phyloP scores from a whole-genome alignment of 2,797 vertebrate species.

The Acanthurus lineatus region DNA sequence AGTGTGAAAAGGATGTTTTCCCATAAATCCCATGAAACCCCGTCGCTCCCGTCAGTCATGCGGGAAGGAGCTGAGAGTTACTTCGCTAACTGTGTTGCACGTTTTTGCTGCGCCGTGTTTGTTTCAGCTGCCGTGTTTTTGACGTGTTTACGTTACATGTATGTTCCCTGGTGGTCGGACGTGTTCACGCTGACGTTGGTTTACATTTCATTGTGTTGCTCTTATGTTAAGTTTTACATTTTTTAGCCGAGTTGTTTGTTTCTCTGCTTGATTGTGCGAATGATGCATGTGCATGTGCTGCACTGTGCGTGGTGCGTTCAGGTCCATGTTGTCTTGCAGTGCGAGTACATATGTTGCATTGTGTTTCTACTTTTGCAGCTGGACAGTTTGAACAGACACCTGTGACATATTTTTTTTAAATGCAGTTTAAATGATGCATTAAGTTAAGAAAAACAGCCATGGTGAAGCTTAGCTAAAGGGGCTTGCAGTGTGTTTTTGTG shows the following conservation, averaged over 20 bases:
- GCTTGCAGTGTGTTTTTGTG: too few species aligned
- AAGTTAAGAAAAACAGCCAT: background rate
- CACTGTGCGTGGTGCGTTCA: background rate
- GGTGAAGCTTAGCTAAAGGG: too few species aligned
- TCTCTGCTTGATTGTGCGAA: too few species aligned
- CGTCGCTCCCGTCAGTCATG: background rate
- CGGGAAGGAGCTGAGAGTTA: background rate
- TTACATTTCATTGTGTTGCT: background rate
- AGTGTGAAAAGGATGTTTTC: background rate
- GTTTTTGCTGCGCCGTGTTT: background rate
- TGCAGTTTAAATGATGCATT: background rate
- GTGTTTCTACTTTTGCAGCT: background rate
- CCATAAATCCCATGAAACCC: slow-evolving; percentile 4
- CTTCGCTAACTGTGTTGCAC: background rate
- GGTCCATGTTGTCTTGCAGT: background rate
- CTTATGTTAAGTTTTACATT: background rate
- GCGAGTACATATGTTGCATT: too few species aligned
- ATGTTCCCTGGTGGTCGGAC: background rate
- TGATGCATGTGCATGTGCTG: too few species aligned
- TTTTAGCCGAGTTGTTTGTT: background rate
- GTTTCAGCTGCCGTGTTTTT: background rate
- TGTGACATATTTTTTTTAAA: background rate
- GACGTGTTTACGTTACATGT: background rate
- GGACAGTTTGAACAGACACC: background rate
- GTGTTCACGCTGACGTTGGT: background rate